phyloP scores from a whole-genome alignment of 2,113 vertebrate species.

The Odocoileus hemionus region DNA sequence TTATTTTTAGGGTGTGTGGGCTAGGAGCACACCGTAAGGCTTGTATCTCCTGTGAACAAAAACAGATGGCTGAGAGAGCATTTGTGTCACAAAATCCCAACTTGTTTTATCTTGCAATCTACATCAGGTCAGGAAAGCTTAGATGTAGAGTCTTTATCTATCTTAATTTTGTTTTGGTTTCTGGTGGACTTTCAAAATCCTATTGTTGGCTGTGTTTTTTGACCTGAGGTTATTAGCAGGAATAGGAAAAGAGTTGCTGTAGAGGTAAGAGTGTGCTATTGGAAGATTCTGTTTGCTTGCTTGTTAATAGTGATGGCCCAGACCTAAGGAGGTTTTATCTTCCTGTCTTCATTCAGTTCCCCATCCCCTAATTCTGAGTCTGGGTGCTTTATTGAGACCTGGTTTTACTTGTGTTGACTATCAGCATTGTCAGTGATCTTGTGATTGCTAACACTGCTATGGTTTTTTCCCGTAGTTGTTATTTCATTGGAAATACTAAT shows the following conservation, averaged over 20 bases:
- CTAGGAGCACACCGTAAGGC: not conserved
- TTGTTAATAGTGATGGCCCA: not conserved
- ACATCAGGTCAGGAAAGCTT: not conserved
- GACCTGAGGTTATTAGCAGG: not conserved
- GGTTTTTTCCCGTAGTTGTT: not conserved
- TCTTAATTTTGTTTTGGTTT: not conserved
- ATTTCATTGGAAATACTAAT: slow-evolving; percentile 1
- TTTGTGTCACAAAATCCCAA: not conserved
- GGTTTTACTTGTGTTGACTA: not conserved
- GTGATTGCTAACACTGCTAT: not conserved
- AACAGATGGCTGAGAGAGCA: not conserved
- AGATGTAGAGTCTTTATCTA: not conserved
- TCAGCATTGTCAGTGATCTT: not conserved
- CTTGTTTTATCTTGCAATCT: not conserved
- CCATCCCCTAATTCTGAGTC: not conserved
- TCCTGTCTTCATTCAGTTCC: not conserved
- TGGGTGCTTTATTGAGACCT: not conserved
- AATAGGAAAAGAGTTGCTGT: not conserved
- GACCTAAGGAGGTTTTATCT: not conserved
- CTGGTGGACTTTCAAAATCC: not conserved
- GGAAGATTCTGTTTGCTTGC: not conserved
- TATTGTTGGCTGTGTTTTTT: not conserved
- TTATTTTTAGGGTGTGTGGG: not conserved
- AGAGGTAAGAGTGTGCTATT: not conserved
- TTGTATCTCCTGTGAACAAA: not conserved